A percentile compares a stretch with the other conserved stretches of the same genome.
Conservation (phyloP, 2,888 invertebrate genomes). For the Andrena hattorfiana region DNA sequence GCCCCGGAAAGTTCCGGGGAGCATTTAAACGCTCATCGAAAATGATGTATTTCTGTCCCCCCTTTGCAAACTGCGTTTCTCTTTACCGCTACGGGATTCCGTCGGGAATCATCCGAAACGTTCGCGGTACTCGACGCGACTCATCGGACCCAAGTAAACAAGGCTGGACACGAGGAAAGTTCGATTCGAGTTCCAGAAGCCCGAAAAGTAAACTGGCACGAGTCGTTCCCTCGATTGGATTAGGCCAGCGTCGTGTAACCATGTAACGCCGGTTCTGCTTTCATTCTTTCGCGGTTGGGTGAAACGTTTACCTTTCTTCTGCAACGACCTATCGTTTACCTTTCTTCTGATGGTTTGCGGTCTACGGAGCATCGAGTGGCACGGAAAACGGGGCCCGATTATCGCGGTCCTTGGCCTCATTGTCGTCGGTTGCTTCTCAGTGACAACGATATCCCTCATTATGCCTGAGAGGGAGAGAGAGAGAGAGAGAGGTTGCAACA, state of each 20-base stretch:
- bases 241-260: slow-evolving; percentile 35
- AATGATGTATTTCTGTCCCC: neutral
- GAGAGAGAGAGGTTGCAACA: slow-evolving; percentile 8
- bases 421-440: slow-evolving; percentile 55
- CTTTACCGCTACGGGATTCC: neutral
- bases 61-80: neutral
- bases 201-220: slow-evolving; percentile 54
- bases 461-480: slow-evolving; percentile 5
- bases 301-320: slow-evolving; percentile 32
- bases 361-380: slow-evolving; percentile 14
- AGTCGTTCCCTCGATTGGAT: slow-evolving; percentile 54
- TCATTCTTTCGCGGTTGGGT: slow-evolving; percentile 30
- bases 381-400: slow-evolving; percentile 51
- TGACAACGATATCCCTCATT: slow-evolving; percentile 65
- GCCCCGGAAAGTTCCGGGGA: neutral
- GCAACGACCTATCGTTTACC: neutral
- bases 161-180: slow-evolving; percentile 12
- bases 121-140: neutral
- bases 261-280: slow-evolving; percentile 25
- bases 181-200: neutral
- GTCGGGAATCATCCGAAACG: neutral
- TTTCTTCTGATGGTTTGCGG: slow-evolving; percentile 39
- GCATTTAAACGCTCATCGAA: neutral
- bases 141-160: neutral
- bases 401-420: slow-evolving; percentile 40